A percentile compares a stretch with the other conserved stretches of the same genome.
Evolutionary conservation across 2,797 vertebrate genomes (phyloP).

Genomic region (Octomys mimax): DNA sequence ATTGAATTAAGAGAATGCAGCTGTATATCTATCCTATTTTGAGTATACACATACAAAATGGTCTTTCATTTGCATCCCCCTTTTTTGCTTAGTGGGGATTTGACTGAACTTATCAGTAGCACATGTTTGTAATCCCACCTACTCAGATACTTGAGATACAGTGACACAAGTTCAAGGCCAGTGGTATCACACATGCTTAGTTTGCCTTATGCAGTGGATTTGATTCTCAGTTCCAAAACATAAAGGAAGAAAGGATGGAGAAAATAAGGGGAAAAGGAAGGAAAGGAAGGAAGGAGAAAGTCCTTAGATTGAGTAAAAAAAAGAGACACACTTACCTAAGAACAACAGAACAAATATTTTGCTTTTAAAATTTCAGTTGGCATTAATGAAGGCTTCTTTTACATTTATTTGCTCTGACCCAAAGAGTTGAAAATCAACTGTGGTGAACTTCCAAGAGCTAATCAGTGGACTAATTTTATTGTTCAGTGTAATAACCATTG

Average conservation of each 20-base stretch:
- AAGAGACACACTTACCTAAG: not conserved
- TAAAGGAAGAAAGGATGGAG: not conserved
- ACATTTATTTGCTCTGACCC: conserved; percentile 12
- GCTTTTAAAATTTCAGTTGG: conserved; percentile 29
- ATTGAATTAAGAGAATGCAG: too few relatives aligned
- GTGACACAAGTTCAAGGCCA: not conserved
- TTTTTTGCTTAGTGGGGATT: too few relatives aligned
- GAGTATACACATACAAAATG: too few relatives aligned
- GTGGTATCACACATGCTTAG: not conserved
- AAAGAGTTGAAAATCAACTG: conserved; percentile 49
- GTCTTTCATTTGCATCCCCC: too few relatives aligned
- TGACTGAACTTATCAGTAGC: too few relatives aligned
- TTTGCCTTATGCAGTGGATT: not conserved
- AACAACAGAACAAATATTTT: not conserved
- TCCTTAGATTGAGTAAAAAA: not conserved
- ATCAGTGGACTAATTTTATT: conserved; percentile 67
- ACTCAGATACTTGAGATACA: not conserved
- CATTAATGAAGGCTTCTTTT: conserved; percentile 26
- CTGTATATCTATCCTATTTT: too few relatives aligned
- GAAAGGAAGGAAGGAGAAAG: not conserved
- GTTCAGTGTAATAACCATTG: conserved; percentile 54
- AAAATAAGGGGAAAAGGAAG: not conserved
- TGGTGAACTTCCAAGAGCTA: conserved; percentile 58
- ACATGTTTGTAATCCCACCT: not conserved
- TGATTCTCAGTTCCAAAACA: not conserved